Conservation (phyloP, 2,797 vertebrate species). For the Tauraco hartlaubi region DNA sequence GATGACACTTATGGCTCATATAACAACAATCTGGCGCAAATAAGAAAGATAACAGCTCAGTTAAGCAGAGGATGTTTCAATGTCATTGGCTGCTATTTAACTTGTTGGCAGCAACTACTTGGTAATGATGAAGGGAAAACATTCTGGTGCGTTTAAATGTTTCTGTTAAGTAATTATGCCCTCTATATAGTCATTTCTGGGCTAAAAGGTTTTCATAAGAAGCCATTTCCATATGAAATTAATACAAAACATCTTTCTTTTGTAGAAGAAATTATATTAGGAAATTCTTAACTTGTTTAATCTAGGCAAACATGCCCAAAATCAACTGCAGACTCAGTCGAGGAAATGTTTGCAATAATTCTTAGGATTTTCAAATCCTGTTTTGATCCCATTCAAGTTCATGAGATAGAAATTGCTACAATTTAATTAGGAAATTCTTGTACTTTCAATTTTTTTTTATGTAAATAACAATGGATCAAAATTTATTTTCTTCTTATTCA, state of each 20-base stretch:
- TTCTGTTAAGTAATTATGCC: background rate
- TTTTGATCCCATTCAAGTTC: background rate
- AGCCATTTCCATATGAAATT: background rate
- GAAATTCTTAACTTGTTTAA: background rate
- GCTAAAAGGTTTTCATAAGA: background rate
- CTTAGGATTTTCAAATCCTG: background rate
- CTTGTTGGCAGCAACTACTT: background rate
- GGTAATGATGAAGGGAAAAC: background rate
- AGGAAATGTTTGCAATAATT: background rate
- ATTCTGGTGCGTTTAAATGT: background rate
- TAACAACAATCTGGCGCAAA: background rate
- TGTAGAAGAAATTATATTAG: background rate
- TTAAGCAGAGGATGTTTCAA: background rate
- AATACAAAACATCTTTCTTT: background rate
- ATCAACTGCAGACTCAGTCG: background rate
- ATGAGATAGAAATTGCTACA: background rate
- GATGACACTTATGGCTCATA: background rate
- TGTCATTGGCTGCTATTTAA: background rate
- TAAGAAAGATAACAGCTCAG: background rate
- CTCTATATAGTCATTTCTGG: background rate
- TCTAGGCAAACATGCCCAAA: background rate
- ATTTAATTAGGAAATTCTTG: conserved; percentile 3
- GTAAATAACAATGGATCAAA: background rate
- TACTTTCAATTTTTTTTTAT: background rate
- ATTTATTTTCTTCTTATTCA: background rate